phyloP scores from a whole-genome alignment of 92 coral and sea anemone genomes.

The Desmophyllum pertusum region DNA sequence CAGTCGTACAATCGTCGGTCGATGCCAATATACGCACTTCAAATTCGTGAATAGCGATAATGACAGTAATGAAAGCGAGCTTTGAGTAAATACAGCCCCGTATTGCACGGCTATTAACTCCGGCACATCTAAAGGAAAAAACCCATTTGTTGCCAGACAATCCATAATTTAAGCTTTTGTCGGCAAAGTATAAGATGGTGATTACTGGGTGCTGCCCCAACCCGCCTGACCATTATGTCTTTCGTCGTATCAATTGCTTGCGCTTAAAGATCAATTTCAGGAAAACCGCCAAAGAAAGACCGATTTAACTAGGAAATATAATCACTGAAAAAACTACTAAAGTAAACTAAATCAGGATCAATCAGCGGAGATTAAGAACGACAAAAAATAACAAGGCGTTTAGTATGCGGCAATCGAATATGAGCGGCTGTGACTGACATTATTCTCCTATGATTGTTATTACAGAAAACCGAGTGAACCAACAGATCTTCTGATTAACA shows the following conservation, averaged over 20 bases:
- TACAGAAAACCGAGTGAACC: background rate
- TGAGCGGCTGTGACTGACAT: background rate
- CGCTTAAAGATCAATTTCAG: background rate
- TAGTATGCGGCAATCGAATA: background rate
- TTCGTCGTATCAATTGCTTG: constrained; percentile 22
- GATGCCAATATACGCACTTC: background rate
- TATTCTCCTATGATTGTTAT: background rate
- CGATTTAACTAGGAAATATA: constrained; percentile 30
- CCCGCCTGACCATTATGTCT: constrained; percentile 4
- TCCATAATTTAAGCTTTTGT: constrained; percentile 25
- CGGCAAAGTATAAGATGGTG: constrained; percentile 17
- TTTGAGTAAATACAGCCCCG: constrained; percentile 1
- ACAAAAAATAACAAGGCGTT: background rate
- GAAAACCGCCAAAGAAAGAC: constrained; percentile 38
- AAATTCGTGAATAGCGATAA: background rate
- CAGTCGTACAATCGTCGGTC: too few relatives aligned
- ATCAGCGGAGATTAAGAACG: constrained; percentile 25
- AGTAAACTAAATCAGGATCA: constrained; percentile 29
- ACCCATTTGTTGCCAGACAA: background rate
- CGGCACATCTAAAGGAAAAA: constrained; percentile 24
- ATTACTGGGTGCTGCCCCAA: background rate
- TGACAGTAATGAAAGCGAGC: background rate
- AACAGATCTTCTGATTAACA: background rate
- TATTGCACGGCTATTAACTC: constrained; percentile 22
- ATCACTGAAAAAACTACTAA: constrained; percentile 4